A percentile compares a stretch with the other conserved stretches of the same genome.
Conservation (phyloP, 2,888 invertebrate species). For the Melanostoma mellinum region DNA sequence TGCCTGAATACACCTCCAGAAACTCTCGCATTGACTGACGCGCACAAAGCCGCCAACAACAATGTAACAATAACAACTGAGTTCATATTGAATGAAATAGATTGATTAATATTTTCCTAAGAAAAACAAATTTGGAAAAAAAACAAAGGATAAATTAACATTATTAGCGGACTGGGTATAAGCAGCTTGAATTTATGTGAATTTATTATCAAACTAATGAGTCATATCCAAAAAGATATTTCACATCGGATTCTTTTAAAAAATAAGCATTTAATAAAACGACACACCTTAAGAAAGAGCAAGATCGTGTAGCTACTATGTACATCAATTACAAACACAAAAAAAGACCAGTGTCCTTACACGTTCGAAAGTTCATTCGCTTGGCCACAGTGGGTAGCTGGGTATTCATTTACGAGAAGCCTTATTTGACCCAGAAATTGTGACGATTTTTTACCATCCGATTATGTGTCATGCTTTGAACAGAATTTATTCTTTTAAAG, state of each 20-base stretch:
- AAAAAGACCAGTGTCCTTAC: not conserved
- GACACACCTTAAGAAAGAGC: not conserved
- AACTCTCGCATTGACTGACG: constrained; percentile 2
- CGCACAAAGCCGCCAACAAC: constrained; percentile 12
- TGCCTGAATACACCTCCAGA: constrained; percentile 15
- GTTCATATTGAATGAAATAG: constrained; percentile 7
- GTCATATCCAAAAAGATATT: too few relatives aligned
- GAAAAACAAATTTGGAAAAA: too few relatives aligned
- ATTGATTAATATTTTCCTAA: not conserved
- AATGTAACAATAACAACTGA: not conserved
- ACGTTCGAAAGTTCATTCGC: constrained; percentile 1
- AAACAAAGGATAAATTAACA: not conserved
- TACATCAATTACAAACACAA: not conserved
- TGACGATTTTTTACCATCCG: not conserved
- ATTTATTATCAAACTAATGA: too few relatives aligned
- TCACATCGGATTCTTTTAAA: not conserved
- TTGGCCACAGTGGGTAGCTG: too few relatives aligned
- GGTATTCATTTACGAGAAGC: not conserved
- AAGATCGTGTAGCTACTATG: not conserved
- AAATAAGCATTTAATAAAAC: constrained; percentile 3
- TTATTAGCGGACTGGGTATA: too few relatives aligned
- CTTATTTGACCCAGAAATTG: constrained; percentile 27
- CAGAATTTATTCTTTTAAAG: constrained; percentile 11
- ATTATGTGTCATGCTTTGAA: not conserved
- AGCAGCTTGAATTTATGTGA: too few relatives aligned